Evolutionary conservation across 2,888 invertebrate genomes (phyloP), one percentile per base, ranked within the genome.

Genomic region (Archips crataeganus): DNA sequence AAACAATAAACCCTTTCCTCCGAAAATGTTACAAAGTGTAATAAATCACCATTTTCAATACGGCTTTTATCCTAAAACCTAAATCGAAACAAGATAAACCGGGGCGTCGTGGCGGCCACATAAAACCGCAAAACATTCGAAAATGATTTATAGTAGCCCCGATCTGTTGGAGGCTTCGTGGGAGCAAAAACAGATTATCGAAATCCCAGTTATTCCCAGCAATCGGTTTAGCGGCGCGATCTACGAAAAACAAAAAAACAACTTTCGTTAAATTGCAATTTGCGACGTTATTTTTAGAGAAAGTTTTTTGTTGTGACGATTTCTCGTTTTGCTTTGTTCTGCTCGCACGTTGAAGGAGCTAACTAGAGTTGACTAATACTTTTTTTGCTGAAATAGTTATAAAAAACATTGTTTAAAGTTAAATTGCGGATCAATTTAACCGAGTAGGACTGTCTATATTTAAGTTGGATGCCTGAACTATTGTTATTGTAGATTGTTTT

Each of bases 171-270:
- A 87, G 86, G 88, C 85, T 89, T 87, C 83, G 86, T 82, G 85
- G 82, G 86, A 82, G 85, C 87, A 90, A 91, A 90, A 92, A 92
- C 90, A 92, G 90, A 91, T 92, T 92, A 93, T 91, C 88, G 86
- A 85, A 88, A 89, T 88, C 87, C 90, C 85, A 85, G 88, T 87
- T 88, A 87, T 88, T 85, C 77, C 85, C 85, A 84, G 86, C 88
- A 88, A 90, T 89, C 87, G 86, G 82, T 85, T 88, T 85, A 83
- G 79, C 79, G 80, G 82, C 72, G 73, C 74, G 80, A 85, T 77
- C 77, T 83, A 84, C 78, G 83, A 85, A 85, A 76, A 61, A 69
- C 54, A 49, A 70, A 61, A 61, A 70, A 67, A 68, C 54, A 67
- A 42, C n/a, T 36, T 51, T 70, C 10, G 34, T 32, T 68, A 11